phyloP scores from a whole-genome alignment of 2,888 invertebrate genomes.

The Xestia xanthographa region DNA sequence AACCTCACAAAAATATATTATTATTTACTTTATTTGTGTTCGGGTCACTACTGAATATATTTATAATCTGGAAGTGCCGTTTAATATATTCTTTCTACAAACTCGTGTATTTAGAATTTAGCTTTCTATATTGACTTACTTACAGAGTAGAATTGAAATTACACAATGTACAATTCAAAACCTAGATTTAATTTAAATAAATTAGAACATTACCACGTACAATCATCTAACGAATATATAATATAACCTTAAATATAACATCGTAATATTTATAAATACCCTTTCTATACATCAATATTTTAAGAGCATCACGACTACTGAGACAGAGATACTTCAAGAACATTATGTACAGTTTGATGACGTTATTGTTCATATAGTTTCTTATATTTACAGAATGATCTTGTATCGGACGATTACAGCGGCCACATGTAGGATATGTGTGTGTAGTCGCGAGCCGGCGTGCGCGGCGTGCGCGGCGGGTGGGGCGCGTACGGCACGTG shows the following conservation, averaged over 20 bases:
- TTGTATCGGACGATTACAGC: conserved; percentile 69
- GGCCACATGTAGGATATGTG: conserved; percentile 76
- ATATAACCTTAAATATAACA: conserved; percentile 47
- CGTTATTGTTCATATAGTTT: conserved; percentile 39
- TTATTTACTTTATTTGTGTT: conserved; percentile 56
- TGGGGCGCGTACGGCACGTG: conserved; percentile 44
- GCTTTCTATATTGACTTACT: conserved; percentile 76
- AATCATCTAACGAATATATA: conserved; percentile 56
- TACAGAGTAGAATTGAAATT: conserved; percentile 62
- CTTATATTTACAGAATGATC: conserved; percentile 68
- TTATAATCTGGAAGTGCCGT: conserved; percentile 56
- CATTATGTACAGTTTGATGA: conserved; percentile 55
- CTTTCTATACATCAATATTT: conserved; percentile 62
- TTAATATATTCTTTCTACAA: conserved; percentile 51
- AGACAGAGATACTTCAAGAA: conserved; percentile 59
- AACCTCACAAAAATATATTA: conserved; percentile 76
- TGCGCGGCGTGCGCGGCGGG: conserved; percentile 36
- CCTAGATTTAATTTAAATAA: conserved; percentile 32
- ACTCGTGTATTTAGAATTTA: conserved; percentile 80
- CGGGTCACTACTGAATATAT: conserved; percentile 52
- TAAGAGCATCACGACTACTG: conserved; percentile 63
- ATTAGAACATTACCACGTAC: conserved; percentile 46
- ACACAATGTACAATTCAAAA: conserved; percentile 62
- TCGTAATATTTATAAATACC: conserved; percentile 59
- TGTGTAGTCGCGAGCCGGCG: conserved; percentile 52